These are phyloP conservation scores for Rhinogobio ventralis DNA, from an alignment of 2,797 vertebrate genomes.

Conservation along the genomic window DNA sequence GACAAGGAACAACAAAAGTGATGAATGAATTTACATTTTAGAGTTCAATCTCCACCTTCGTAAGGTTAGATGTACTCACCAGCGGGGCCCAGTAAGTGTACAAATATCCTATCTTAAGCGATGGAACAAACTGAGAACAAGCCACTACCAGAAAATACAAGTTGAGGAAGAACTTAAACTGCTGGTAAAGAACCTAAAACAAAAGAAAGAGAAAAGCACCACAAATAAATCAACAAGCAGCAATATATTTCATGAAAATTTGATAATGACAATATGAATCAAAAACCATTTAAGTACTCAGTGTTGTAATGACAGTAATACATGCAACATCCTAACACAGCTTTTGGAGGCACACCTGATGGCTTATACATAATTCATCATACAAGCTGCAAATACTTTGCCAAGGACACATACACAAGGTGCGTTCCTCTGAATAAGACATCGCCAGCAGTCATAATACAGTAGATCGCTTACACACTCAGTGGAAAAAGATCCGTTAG, in stretches of 20 bases:
- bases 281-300: background rate
- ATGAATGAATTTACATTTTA: conserved; percentile 1
- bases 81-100: conserved; percentile 99
- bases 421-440: conserved; percentile 57
- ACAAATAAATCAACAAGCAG: conserved; percentile 17
- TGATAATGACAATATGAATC: background rate
- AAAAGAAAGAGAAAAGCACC: conserved; percentile 31
- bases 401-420: conserved; percentile 48
- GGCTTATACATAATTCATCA: conserved; percentile 57
- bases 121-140: conserved; percentile 96
- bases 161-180: conserved; percentile 99
- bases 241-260: background rate
- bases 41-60: background rate
- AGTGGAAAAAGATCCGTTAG: conserved; percentile 58
- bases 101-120: conserved; percentile 95
- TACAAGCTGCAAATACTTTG: conserved; percentile 61
- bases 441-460: conserved; percentile 60
- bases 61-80: conserved; percentile 78
- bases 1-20: conserved; percentile 48
- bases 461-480: conserved; percentile 52
- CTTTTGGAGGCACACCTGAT: conserved; percentile 46
- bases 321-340: conserved; percentile 11
- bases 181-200: conserved; percentile 96
- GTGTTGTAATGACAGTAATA: conserved; percentile 26
- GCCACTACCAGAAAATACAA: conserved; percentile 97